These are phyloP conservation scores for Bombyx mandarina DNA, from an alignment of 1,140 invertebrate species.

Conservation along the genomic window DNA sequence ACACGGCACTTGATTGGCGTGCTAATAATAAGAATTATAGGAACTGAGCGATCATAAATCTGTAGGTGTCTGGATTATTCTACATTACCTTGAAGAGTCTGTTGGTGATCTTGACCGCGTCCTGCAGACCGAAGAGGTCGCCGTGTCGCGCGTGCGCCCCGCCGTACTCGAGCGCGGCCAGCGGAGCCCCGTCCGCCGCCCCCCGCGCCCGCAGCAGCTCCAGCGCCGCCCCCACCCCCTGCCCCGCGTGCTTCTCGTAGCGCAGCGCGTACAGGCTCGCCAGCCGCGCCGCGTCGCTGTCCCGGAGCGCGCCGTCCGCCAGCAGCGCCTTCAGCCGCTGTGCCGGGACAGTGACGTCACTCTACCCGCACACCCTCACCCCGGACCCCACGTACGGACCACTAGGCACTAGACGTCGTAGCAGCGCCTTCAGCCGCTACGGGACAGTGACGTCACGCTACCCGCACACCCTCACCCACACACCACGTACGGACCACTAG, in stretches of 20 bases:
- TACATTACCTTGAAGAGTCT: slow-evolving; percentile 86
- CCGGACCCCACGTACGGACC: too few species aligned
- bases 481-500: too few species aligned
- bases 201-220: slow-evolving; percentile 81
- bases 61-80: not conserved
- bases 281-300: slow-evolving; percentile 88
- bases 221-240: slow-evolving; percentile 83
- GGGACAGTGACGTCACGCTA: too few species aligned
- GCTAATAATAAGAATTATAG: too few species aligned
- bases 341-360: not conserved
- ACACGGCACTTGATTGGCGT: too few species aligned
- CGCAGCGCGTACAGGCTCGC: slow-evolving; percentile 94
- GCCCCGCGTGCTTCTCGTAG: slow-evolving; percentile 91
- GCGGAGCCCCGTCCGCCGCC: slow-evolving; percentile 72
- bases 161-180: slow-evolving; percentile 83
- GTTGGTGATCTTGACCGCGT: slow-evolving; percentile 92
- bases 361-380: too few species aligned
- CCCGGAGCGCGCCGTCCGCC: slow-evolving; percentile 78
- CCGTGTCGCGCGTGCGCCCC: slow-evolving; percentile 82
- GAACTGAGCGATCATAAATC: not conserved
- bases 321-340: slow-evolving; percentile 82
- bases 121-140: slow-evolving; percentile 88
- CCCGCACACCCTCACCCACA: too few species aligned
- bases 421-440: too few species aligned
- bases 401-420: too few species aligned